These are phyloP conservation scores for Ciconia maguari DNA, from an alignment of 2,113 vertebrate species.

Conservation along the genomic window DNA sequence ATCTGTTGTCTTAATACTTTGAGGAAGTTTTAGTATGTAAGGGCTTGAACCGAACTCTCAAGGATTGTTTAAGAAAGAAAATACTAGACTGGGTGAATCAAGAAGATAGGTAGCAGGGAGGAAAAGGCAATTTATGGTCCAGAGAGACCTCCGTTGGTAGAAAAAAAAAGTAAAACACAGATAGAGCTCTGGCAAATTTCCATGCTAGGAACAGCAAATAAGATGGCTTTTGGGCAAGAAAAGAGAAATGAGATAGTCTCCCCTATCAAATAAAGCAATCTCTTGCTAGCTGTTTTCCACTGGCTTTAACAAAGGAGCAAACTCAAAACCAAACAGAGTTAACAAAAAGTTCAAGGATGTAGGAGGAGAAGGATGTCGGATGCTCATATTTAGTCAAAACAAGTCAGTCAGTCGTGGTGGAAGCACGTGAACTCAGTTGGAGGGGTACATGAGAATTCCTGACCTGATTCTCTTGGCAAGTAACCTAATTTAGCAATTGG, in stretches of 20 bases:
- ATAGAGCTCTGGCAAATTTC: background rate
- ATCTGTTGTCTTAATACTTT: background rate
- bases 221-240: background rate
- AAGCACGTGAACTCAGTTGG: background rate
- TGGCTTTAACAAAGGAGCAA: background rate
- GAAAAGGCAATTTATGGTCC: background rate
- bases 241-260: background rate
- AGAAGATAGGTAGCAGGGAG: background rate
- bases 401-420: fast-evolving
- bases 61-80: background rate
- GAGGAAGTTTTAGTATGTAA: background rate
- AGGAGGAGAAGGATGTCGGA: background rate
- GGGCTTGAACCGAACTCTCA: background rate
- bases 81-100: background rate
- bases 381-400: background rate
- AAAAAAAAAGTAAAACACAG: background rate
- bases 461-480: background rate
- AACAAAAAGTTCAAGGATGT: background rate
- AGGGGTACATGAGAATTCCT: background rate
- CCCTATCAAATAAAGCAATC: background rate
- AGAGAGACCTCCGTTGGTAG: background rate
- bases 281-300: background rate
- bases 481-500: too few species aligned
- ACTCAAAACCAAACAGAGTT: background rate
- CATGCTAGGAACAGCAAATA: background rate